A percentile compares a stretch with the other conserved stretches of the same genome.
Evolutionary conservation across 2,888 invertebrate genomes (phyloP).

Genomic region (Lithophane socia): DNA sequence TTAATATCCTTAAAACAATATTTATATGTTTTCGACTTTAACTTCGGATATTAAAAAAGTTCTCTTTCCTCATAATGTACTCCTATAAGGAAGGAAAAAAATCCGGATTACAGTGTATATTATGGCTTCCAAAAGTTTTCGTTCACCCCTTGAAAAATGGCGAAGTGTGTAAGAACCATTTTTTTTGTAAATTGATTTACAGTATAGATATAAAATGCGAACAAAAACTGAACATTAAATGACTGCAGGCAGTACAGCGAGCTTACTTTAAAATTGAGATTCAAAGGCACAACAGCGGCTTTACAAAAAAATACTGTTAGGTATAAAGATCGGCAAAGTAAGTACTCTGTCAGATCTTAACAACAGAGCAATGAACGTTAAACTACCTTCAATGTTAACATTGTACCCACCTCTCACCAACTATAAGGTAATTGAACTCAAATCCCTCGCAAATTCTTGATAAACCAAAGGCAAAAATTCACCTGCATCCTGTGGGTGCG

Average conservation of each 20-base stretch:
- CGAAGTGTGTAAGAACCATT: not conserved
- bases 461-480: conserved; percentile 44
- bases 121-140: conserved; percentile 40
- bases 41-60: conserved; percentile 44
- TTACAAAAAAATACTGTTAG: not conserved
- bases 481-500: conserved; percentile 63
- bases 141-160: conserved; percentile 18
- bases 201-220: not conserved
- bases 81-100: conserved; percentile 9
- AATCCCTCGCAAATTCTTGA: conserved; percentile 31
- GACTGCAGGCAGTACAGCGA: not conserved
- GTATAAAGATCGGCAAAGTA: too few species aligned
- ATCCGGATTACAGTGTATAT: conserved; percentile 44
- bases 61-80: conserved; percentile 37
- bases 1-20: conserved; percentile 6
- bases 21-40: conserved; percentile 7
- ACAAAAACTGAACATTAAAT: not conserved
- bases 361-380: not conserved
- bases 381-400: not conserved
- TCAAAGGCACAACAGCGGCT: not conserved
- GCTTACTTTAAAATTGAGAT: not conserved
- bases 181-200: too few species aligned
- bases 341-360: not conserved
- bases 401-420: not conserved
- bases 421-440: conserved; percentile 10